Percentiles rank a stretch among this genome's conserved stretches.
phyloP scores from a whole-genome alignment of 2,797 vertebrate genomes.

The Iguana delicatissima region DNA sequence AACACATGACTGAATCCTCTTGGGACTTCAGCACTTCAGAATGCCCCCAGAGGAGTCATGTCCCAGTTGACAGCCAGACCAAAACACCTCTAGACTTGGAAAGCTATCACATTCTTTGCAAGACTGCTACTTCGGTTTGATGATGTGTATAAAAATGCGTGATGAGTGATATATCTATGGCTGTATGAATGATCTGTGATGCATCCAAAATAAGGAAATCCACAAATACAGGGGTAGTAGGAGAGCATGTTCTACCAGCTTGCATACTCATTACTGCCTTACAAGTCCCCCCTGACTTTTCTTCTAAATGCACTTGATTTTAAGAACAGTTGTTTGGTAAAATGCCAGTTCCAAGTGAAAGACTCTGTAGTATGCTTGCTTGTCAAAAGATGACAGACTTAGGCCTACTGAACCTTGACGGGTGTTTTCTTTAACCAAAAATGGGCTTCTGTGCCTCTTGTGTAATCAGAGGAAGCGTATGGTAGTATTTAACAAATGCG shows the following conservation, averaged over 20 bases:
- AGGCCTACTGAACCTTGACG: conserved; percentile 57
- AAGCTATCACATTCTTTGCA: not conserved
- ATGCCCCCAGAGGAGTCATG: not conserved
- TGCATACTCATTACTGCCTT: conserved; percentile 26
- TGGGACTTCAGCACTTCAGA: not conserved
- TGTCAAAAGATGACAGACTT: conserved; percentile 58
- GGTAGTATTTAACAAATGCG: conserved; percentile 39
- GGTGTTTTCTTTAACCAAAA: conserved; percentile 63
- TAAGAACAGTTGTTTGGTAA: conserved; percentile 62
- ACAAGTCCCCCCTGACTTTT: conserved; percentile 58
- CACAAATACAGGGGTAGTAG: not conserved
- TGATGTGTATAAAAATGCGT: not conserved
- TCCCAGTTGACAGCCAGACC: not conserved
- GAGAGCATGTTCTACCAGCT: not conserved
- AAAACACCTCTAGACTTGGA: not conserved
- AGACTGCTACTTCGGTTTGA: not conserved
- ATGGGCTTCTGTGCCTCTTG: conserved; percentile 43
- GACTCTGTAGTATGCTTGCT: conserved; percentile 29
- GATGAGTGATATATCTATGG: too few species aligned
- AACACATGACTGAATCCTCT: not conserved
- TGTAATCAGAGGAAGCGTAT: conserved; percentile 17
- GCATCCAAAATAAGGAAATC: not conserved
- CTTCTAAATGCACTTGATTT: conserved; percentile 44
- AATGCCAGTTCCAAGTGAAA: conserved; percentile 38
- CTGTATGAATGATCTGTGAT: not conserved